These are phyloP conservation scores for Brenthis hecate DNA, from an alignment of 2,888 invertebrate species.

Conservation along the genomic window DNA sequence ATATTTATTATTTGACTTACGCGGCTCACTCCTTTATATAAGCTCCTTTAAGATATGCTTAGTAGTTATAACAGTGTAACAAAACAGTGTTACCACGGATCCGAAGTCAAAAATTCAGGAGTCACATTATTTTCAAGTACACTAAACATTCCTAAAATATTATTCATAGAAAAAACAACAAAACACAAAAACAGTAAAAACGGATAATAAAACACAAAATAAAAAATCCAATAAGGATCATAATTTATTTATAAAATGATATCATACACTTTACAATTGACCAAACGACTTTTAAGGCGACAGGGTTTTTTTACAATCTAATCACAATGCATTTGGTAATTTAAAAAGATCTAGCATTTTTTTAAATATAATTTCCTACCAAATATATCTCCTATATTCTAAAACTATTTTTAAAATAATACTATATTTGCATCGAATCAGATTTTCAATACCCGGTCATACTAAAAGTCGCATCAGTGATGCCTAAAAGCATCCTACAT, in stretches of 20 bases:
- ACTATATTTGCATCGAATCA: slow-evolving; percentile 35
- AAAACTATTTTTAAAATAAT: slow-evolving; percentile 29
- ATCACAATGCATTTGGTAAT: slow-evolving; percentile 24
- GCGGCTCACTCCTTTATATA: too few species aligned
- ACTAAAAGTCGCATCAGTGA: slow-evolving; percentile 58
- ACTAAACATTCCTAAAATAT: too few species aligned
- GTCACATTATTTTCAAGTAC: too few species aligned
- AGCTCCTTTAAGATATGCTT: too few species aligned
- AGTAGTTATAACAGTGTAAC: too few species aligned
- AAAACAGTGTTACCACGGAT: too few species aligned
- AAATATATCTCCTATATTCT: slow-evolving; percentile 24
- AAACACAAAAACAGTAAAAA: background rate
- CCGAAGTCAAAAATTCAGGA: too few species aligned
- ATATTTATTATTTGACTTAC: too few species aligned
- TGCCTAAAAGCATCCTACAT: slow-evolving; percentile 65
- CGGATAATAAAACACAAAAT: slow-evolving; percentile 56
- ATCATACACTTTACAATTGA: slow-evolving; percentile 81
- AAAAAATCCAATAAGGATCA: slow-evolving; percentile 78
- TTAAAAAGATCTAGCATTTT: slow-evolving; percentile 33
- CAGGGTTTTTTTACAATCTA: slow-evolving; percentile 47
- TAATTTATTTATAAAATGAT: slow-evolving; percentile 79
- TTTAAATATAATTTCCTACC: slow-evolving; percentile 32
- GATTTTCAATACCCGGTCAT: slow-evolving; percentile 54
- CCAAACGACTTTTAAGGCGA: slow-evolving; percentile 64
- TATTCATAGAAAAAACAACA: too few species aligned